Conservation (phyloP, 2,888 invertebrate species). For the Zaprionus lineosus region DNA sequence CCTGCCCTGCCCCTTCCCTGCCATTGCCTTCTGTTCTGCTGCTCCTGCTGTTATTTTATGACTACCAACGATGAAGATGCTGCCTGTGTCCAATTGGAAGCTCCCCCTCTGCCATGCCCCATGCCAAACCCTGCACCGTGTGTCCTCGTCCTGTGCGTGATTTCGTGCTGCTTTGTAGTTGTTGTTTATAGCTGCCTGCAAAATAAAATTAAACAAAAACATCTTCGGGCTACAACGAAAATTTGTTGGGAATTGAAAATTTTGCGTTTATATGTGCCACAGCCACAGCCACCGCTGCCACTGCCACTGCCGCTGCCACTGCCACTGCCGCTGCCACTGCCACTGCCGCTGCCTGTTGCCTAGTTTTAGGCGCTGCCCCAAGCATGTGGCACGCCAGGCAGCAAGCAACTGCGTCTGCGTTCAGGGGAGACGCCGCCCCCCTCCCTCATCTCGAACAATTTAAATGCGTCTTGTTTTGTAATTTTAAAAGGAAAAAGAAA, state of each 20-base stretch:
- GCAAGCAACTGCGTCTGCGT: constrained; percentile 14
- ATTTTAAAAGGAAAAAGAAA: constrained; percentile 58
- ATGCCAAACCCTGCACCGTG: no score
- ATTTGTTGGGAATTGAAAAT: constrained; percentile 63
- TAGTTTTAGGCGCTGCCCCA: constrained; percentile 57
- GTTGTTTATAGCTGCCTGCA: constrained; percentile 53
- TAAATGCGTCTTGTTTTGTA: constrained; percentile 62
- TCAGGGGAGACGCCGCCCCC: background rate
- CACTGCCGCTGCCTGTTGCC: no score
- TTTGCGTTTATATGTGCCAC: constrained; percentile 33
- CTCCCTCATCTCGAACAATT: constrained; percentile 50
- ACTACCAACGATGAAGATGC: constrained; percentile 42
- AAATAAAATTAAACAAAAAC: constrained; percentile 74
- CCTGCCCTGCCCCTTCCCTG: no score
- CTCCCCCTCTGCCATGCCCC: constrained; percentile 12
- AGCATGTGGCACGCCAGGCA: constrained; percentile 18
- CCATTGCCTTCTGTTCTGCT: no score
- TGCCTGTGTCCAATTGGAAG: constrained; percentile 37
- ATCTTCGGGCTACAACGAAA: constrained; percentile 55
- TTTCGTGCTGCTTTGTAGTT: constrained; percentile 39
- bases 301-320: no score
- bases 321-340: no score
- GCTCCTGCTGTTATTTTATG: constrained; percentile 43
- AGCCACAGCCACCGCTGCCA: no score
- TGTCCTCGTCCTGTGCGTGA: no score